A percentile compares a stretch with the other conserved stretches of the same genome.
Conservation (phyloP, 2,113 vertebrate species). For the Alces alces region DNA sequence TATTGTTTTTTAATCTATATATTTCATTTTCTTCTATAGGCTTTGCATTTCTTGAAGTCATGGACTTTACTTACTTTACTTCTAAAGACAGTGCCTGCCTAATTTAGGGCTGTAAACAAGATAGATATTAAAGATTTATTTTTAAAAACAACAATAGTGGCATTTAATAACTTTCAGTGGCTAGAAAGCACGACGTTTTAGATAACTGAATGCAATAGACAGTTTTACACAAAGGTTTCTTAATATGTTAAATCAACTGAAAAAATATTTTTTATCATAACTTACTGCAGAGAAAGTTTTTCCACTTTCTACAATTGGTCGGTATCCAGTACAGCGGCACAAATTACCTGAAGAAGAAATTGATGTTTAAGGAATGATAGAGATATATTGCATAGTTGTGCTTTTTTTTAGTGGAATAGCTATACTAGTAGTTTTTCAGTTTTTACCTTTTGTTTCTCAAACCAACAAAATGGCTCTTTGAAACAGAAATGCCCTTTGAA, state of each 20-base stretch:
- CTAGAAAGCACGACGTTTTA: neutral
- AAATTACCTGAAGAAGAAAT: constrained; percentile 83
- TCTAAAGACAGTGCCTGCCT: neutral
- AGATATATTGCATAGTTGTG: neutral
- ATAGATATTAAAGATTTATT: neutral
- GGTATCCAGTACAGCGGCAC: constrained; percentile 89
- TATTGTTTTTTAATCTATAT: neutral
- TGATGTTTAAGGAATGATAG: neutral
- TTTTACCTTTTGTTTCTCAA: neutral
- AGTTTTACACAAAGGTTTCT: neutral
- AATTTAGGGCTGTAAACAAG: neutral
- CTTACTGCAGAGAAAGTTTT: constrained; percentile 85
- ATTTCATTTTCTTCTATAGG: neutral
- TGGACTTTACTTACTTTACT: neutral
- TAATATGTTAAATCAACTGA: neutral
- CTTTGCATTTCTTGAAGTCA: neutral
- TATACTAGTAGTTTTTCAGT: neutral
- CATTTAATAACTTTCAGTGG: neutral
- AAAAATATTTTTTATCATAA: neutral
- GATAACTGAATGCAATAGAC: neutral
- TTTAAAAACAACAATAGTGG: neutral
- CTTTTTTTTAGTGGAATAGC: neutral
- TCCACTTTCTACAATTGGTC: constrained; percentile 87
- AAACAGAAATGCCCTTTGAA: neutral
- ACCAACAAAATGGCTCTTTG: neutral